phyloP scores from a whole-genome alignment of 2,113 vertebrate genomes.

The Varanus komodoensis region DNA sequence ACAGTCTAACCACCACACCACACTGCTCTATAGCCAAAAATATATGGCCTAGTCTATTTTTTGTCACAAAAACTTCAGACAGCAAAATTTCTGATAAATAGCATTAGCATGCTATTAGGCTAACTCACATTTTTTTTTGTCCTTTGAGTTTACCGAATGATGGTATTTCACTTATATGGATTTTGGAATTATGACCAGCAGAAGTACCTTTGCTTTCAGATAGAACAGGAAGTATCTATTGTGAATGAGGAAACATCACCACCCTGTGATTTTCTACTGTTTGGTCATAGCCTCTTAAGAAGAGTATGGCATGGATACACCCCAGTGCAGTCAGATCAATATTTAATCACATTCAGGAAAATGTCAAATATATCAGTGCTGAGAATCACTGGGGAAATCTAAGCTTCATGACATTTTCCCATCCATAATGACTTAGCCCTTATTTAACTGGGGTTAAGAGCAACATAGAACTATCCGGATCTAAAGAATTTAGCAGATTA shows the following conservation, averaged over 20 bases:
- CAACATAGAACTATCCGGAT: neutral
- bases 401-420: neutral
- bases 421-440: neutral
- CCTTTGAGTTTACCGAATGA: too few species aligned
- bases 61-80: neutral
- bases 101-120: too few species aligned
- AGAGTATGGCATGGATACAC: neutral
- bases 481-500: neutral
- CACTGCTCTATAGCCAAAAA: conserved; percentile 25
- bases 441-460: neutral
- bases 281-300: neutral
- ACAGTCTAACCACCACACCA: too few species aligned
- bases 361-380: neutral
- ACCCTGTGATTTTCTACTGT: neutral
- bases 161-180: too few species aligned
- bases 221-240: neutral
- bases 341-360: neutral
- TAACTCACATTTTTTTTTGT: too few species aligned
- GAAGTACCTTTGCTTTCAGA: too few species aligned
- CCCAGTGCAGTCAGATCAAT: neutral
- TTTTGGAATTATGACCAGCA: too few species aligned
- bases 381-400: neutral
- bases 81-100: neutral
- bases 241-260: neutral
- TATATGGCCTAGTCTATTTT: conserved; percentile 28